Conservation (phyloP, 2,888 invertebrate genomes). For the Lumbricus terrestris region DNA sequence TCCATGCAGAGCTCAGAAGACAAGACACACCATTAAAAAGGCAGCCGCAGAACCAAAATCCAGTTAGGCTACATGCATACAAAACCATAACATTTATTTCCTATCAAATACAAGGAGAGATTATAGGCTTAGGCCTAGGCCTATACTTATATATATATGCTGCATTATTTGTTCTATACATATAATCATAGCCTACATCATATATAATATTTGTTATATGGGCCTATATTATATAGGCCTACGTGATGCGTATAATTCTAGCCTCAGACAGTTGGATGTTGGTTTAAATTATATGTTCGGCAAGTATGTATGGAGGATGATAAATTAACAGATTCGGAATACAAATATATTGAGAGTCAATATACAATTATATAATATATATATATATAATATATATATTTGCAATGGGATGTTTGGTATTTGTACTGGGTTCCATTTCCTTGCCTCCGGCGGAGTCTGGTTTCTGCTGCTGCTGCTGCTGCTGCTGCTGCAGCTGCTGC, state of each 20-base stretch:
- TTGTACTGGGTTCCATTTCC: conserved; percentile 4
- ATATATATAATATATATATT: background rate
- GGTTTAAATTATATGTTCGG: too few relatives aligned
- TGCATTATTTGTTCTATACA: too few relatives aligned
- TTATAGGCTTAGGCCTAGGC: background rate
- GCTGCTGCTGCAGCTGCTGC: background rate
- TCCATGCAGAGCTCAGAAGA: background rate
- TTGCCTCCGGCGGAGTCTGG: conserved; percentile 13
- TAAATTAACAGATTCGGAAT: too few relatives aligned
- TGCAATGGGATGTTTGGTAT: background rate
- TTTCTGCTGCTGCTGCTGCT: background rate
- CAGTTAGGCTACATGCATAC: background rate
- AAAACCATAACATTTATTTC: background rate
- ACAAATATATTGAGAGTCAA: background rate
- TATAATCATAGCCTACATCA: too few relatives aligned
- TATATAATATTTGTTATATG: background rate
- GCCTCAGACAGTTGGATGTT: too few relatives aligned
- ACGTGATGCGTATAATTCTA: too few relatives aligned
- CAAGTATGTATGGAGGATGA: too few relatives aligned
- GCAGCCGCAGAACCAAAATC: background rate
- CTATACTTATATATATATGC: background rate
- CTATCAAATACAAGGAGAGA: background rate
- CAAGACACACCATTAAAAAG: background rate
- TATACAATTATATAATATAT: background rate
- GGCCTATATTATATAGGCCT: too few relatives aligned